phyloP scores from a whole-genome alignment of 2,113 vertebrate genomes.

The Tachycineta bicolor region DNA sequence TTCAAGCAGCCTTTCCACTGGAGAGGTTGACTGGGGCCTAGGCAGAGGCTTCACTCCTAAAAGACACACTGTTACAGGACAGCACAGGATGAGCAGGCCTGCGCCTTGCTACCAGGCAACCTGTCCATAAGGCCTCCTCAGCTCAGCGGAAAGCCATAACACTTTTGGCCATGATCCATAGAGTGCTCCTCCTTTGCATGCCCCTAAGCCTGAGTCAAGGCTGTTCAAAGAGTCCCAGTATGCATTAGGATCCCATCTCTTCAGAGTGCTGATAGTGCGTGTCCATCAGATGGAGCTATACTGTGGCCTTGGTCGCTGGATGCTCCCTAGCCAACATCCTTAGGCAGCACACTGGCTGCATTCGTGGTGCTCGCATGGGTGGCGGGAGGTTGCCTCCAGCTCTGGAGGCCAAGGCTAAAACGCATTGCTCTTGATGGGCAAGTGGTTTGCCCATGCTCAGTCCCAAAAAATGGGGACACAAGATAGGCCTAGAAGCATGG shows the following conservation, averaged over 20 bases:
- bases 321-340: accelerated
- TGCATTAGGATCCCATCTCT: not conserved
- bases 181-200: not conserved
- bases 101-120: not conserved
- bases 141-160: accelerated
- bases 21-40: no score
- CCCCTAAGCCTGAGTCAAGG: accelerated
- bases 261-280: accelerated
- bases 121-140: no score
- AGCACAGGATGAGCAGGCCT: not conserved
- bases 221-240: not conserved
- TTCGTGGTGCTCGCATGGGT: accelerated
- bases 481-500: no score
- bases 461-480: accelerated
- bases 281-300: not conserved
- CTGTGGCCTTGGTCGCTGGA: no score
- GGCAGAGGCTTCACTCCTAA: no score
- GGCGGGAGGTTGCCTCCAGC: not conserved
- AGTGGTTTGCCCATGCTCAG: not conserved
- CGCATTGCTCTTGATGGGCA: not conserved
- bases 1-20: no score
- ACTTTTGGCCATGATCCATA: not conserved
- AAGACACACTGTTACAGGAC: no score
- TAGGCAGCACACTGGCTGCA: not conserved
- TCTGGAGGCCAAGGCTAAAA: not conserved